These are phyloP conservation scores for Perccottus glenii DNA, from an alignment of 2,113 vertebrate genomes.

Conservation along the genomic window DNA sequence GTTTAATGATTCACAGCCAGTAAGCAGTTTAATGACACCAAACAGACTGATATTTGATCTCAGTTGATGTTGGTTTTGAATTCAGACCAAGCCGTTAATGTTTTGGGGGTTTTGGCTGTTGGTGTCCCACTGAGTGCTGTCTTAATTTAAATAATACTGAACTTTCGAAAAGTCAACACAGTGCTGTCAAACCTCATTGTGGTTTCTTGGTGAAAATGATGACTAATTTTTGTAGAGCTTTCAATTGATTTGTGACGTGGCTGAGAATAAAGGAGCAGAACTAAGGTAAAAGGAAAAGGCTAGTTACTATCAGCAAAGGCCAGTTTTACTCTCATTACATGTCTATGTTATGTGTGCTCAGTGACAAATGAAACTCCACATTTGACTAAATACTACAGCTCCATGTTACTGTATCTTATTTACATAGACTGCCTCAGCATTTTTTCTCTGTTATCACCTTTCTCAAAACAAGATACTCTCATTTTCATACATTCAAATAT, in stretches of 20 bases:
- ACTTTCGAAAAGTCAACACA: constrained; percentile 53
- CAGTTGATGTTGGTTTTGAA: constrained; percentile 48
- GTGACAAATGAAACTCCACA: background rate
- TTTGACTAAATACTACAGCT: too few relatives aligned
- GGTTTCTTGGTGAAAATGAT: constrained; percentile 35
- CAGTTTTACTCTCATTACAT: constrained; percentile 18
- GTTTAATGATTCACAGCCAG: constrained; percentile 30
- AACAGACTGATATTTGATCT: constrained; percentile 51
- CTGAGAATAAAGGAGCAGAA: constrained; percentile 30
- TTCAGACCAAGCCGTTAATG: constrained; percentile 9
- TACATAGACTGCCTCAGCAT: background rate
- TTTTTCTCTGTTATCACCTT: constrained; percentile 15
- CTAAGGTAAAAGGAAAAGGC: constrained; percentile 33
- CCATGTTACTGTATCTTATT: background rate
- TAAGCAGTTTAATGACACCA: constrained; percentile 37
- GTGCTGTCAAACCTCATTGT: constrained; percentile 47
- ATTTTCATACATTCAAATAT: constrained; percentile 70
- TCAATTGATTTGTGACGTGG: constrained; percentile 24
- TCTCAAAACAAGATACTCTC: constrained; percentile 29
- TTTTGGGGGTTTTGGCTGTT: constrained; percentile 34
- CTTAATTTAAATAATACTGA: constrained; percentile 44
- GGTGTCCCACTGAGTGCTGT: constrained; percentile 39
- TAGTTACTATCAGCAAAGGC: constrained; percentile 35
- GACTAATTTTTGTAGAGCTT: constrained; percentile 38
- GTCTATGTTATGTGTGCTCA: constrained; percentile 28